Conservation (phyloP, 2,797 vertebrate species). For the Micrastur ruficollis region DNA sequence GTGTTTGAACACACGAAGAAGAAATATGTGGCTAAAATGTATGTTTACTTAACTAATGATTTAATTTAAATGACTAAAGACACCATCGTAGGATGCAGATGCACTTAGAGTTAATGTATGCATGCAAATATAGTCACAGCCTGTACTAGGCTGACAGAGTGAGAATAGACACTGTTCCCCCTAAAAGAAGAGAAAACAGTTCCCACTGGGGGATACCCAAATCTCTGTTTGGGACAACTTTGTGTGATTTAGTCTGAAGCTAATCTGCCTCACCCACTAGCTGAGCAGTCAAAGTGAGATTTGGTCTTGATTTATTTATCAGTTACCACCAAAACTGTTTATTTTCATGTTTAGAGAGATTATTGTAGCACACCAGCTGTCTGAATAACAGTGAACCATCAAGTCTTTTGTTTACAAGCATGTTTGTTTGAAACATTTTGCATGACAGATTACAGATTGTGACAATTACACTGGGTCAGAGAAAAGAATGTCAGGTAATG, state of each 20-base stretch:
- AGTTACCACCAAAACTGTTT: not conserved
- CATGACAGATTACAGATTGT: constrained; percentile 3
- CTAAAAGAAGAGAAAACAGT: not conserved
- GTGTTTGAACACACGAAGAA: not conserved
- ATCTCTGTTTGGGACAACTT: not conserved
- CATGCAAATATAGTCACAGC: not conserved
- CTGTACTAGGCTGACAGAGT: not conserved
- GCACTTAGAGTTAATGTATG: not conserved
- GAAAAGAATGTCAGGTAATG: not conserved
- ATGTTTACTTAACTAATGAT: not conserved
- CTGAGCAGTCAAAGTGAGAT: not conserved
- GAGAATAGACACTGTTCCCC: not conserved
- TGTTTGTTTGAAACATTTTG: constrained; percentile 5
- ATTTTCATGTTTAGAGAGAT: not conserved
- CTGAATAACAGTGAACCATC: not conserved
- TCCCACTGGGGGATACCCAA: not conserved
- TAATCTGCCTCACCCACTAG: not conserved
- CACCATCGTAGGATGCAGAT: not conserved
- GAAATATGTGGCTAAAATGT: not conserved
- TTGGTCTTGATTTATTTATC: not conserved
- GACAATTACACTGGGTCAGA: not conserved
- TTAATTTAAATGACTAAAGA: not conserved
- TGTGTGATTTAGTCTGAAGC: not conserved
- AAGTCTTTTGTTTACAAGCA: not conserved
- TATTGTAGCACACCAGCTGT: not conserved